Percentiles rank a stretch among this genome's conserved stretches.
These are phyloP conservation scores for Distichodus sexfasciatus DNA, from an alignment of 2,797 vertebrate genomes.

Conservation along the genomic window DNA sequence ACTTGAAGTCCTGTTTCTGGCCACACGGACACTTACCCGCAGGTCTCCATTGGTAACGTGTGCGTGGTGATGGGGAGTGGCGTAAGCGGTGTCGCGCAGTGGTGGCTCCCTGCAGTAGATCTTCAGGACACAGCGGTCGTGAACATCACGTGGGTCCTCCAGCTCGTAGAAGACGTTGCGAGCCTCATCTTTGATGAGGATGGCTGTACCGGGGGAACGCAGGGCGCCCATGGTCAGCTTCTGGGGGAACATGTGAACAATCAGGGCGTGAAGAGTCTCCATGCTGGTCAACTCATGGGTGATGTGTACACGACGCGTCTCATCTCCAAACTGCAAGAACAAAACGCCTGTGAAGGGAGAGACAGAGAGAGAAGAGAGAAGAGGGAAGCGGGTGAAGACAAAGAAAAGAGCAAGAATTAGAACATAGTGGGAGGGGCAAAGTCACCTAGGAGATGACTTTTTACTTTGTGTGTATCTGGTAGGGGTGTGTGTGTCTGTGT, in stretches of 20 bases:
- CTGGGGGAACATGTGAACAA: conserved; percentile 98
- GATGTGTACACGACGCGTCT: conserved; percentile 92
- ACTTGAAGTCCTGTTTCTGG: background rate
- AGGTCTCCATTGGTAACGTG: conserved; percentile 94
- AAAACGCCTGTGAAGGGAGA: conserved; percentile 79
- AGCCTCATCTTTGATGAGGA: conserved; percentile 96
- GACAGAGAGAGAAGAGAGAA: background rate
- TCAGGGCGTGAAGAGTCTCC: conserved; percentile 95
- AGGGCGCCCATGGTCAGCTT: conserved; percentile 89
- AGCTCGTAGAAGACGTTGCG: conserved; percentile 97
- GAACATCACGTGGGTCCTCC: conserved; percentile 94
- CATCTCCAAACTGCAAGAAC: conserved; percentile 96
- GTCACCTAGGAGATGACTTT: too few relatives aligned
- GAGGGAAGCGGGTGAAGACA: background rate
- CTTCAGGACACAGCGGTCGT: conserved; percentile 96
- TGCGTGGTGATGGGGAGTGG: conserved; percentile 84
- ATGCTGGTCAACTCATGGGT: conserved; percentile 97
- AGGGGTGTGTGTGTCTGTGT: too few relatives aligned
- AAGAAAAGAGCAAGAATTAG: background rate
- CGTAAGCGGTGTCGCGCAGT: conserved; percentile 69
- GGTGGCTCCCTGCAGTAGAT: conserved; percentile 89
- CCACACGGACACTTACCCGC: conserved; percentile 73
- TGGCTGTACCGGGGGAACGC: conserved; percentile 89
- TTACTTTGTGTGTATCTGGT: too few relatives aligned
- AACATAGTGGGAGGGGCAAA: background rate